Base-by-base conservation (phyloP, 37 sponge, comb jelly and placozoan species). In the Halichondria panicea region DNA sequence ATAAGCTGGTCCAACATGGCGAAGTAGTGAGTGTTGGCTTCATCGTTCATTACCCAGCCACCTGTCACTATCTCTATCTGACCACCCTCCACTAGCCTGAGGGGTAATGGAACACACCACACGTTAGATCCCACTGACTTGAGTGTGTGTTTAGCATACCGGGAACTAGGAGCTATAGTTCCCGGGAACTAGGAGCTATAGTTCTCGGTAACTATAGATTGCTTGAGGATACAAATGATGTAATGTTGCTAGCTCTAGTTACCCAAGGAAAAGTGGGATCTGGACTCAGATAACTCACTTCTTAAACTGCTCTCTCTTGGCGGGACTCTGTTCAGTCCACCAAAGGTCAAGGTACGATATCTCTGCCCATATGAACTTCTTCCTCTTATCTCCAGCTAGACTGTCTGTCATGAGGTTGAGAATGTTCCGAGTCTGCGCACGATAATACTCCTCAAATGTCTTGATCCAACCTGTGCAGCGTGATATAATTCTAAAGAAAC, bases 31-130 rank as follows among this genome's bases (percentile, higher is more conserved):
- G 97, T 91, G 73, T 94, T 97, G 11, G 99, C 99, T 31, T 98
- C 99, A 72, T 98, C 99, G n/a, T 89, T 92, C 96, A 96, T 96
- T 32, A 95, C 96, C 99, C 99, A 98, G 21, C 99, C 99, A 61
- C 94, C 99, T 1, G 94, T 92, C 55, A 92, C 91, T 25, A 98
- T 93, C 87, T 98, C 99, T 22, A 98, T 55, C 71, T 93, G 94
- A 30, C 89, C 89, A 63, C 80, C 78, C 48, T 38, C 15, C 45
- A 94, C 75, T 56, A 96, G 50, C 78, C 79, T 87, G 71, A 59
- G 7, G 2, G 34, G 12, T 65, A 24, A 59, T 8, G 40, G 11
- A 18, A 15, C 13, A 48, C 52, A 11, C 11, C 52, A 48, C 52
- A 48, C 52, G 15, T 11, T 15, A 18, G 52, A 11, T 18, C 15